Evolutionary conservation across 1,140 invertebrate genomes (phyloP), one percentile per base, ranked within the genome.

Genomic region (Ceratoteleas bidentatus): DNA sequence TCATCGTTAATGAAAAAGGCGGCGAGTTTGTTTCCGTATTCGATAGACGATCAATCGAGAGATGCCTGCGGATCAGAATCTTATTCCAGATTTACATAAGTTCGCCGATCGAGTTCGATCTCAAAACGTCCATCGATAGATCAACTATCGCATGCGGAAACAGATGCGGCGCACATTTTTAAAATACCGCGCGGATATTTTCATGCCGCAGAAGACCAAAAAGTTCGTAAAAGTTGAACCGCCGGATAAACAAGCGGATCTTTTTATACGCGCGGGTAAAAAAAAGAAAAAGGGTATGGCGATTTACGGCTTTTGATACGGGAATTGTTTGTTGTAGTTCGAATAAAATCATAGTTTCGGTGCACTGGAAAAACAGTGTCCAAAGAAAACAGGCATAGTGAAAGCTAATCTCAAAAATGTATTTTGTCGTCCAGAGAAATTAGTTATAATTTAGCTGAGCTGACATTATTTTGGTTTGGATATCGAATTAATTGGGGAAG

Each of bases 21-120:
- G 43, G 14, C 16, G 4, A 16, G 50, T 53, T 57, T 69, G 78
- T 81, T 81, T 81, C 78, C 78, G 64, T 70, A 74, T 74, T 81
- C 65, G 78, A 81, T 81, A 73, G 33, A 74, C 47, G 70, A 75
- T 74, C 78, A 73, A 75, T 75, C 69, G 78, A 75, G 15, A 65
- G 70, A 81, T 69, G 70, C 60, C 52, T 65, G 64, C 43, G 70
- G 53, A 75, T 81, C 78, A 69, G 77, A 57, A 52, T 69, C 64
- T 74, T 75, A 70, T 60, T 70, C 52, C 72, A 75, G 72, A 81
- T 75, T 75, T 75, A 66, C 72, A 70, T 81, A 81, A 68, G 65
- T 75, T 75, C 53, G 33, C 47, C 16, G 40, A 15, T 57, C n/a
- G 58, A 75, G 57, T 70, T 72, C 69, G 65, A 65, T 81, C 66